These are phyloP conservation scores for Poeciliopsis prolifica DNA, from an alignment of 2,113 vertebrate genomes.

Conservation along the genomic window DNA sequence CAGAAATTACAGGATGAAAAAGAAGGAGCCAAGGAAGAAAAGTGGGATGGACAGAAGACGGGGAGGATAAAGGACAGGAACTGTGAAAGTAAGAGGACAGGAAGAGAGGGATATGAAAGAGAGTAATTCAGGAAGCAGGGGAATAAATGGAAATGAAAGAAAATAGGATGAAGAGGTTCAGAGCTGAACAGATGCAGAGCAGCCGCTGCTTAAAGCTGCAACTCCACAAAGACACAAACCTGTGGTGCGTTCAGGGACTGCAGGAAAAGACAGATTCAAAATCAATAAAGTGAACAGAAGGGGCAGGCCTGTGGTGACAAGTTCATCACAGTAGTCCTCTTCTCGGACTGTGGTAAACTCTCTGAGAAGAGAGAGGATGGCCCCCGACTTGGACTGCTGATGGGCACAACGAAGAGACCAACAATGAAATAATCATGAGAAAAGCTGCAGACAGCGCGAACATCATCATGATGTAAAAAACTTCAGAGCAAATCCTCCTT, in stretches of 20 bases:
- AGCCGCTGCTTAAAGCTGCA: slow-evolving; percentile 35
- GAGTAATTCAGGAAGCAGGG: not conserved
- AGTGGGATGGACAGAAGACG: not conserved
- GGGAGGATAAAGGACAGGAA: not conserved
- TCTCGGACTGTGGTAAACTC: slow-evolving; percentile 93
- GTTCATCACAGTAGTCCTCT: slow-evolving; percentile 92
- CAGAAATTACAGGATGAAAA: not conserved
- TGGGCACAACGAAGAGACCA: slow-evolving; percentile 84
- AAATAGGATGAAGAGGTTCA: slow-evolving; percentile 3
- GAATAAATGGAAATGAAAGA: slow-evolving; percentile 4
- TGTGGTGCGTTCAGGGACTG: not conserved
- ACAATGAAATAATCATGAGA: not conserved
- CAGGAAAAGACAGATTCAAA: not conserved
- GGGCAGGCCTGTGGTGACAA: slow-evolving; percentile 87
- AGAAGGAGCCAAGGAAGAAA: not conserved
- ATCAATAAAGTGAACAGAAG: slow-evolving; percentile 83
- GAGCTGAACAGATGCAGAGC: slow-evolving; percentile 53
- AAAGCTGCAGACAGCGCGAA: not conserved
- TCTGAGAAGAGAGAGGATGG: slow-evolving; percentile 88
- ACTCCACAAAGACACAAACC: not conserved
- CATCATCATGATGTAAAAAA: no score
- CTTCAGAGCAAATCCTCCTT: no score
- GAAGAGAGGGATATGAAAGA: slow-evolving; percentile 8
- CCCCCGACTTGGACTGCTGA: slow-evolving; percentile 86
- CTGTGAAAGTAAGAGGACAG: not conserved